Evolutionary conservation across 2,888 invertebrate species (phyloP).

Genomic region (Agriotes lineatus): DNA sequence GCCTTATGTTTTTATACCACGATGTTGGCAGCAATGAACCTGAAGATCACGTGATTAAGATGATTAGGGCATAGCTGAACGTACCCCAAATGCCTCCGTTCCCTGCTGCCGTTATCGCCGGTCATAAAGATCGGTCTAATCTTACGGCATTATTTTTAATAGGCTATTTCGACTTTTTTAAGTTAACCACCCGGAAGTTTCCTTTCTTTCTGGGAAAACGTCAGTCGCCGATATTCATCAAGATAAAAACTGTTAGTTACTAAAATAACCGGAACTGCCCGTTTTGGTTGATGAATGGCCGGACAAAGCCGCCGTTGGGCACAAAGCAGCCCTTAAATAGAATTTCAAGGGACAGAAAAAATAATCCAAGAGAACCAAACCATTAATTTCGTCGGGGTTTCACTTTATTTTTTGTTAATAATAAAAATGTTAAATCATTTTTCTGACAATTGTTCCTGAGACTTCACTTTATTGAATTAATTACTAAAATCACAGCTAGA

Average conservation of each 20-base stretch:
- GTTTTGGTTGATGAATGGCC: constrained; percentile 10
- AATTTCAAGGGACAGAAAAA: neutral
- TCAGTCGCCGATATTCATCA: constrained; percentile 34
- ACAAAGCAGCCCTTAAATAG: neutral
- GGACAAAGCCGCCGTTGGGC: neutral
- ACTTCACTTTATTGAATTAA: too few relatives aligned
- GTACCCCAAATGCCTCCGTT: constrained; percentile 36
- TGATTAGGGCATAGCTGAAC: constrained; percentile 45
- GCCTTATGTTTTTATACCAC: constrained; percentile 36
- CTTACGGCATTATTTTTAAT: constrained; percentile 44
- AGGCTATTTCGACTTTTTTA: constrained; percentile 42
- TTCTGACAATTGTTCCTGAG: too few relatives aligned
- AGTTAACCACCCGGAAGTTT: constrained; percentile 41
- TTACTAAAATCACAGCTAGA: too few relatives aligned
- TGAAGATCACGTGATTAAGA: constrained; percentile 48
- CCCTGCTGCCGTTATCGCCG: constrained; percentile 36
- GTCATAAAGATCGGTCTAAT: constrained; percentile 42
- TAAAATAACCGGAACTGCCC: constrained; percentile 12
- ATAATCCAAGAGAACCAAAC: neutral
- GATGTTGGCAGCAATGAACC: constrained; percentile 43
- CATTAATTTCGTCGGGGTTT: too few relatives aligned
- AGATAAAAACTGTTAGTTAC: constrained; percentile 23
- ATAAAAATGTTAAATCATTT: too few relatives aligned
- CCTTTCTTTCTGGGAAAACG: constrained; percentile 34
- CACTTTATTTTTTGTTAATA: too few relatives aligned